Evolutionary conservation across 2,888 invertebrate genomes (phyloP).

Genomic region (Tetropium fuscum): DNA sequence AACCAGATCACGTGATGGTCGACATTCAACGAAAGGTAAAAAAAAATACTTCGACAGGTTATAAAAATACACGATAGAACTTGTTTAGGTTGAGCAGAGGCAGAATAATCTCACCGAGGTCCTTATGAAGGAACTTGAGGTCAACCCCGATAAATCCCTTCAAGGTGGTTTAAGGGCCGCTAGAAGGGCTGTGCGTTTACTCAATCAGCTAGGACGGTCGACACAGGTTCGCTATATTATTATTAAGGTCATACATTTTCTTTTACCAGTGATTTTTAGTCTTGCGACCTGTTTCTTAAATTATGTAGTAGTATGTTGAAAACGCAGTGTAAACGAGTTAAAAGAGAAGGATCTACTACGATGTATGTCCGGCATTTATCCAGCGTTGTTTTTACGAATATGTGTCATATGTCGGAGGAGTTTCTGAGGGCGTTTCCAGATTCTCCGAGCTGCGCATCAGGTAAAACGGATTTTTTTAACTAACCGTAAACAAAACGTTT

Average conservation of each 20-base stretch:
- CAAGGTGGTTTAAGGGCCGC: slow-evolving; percentile 91
- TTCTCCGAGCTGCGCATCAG: slow-evolving; percentile 79
- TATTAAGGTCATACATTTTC: background rate
- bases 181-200: slow-evolving; percentile 84
- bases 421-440: slow-evolving; percentile 86
- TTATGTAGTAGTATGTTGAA: slow-evolving; percentile 86
- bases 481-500: too few relatives aligned
- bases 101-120: slow-evolving; percentile 86
- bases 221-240: slow-evolving; percentile 66
- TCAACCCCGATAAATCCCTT: slow-evolving; percentile 89
- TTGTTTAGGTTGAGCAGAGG: slow-evolving; percentile 73
- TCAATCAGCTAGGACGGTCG: slow-evolving; percentile 81
- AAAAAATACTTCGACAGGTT: background rate
- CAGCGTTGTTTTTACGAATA: slow-evolving; percentile 85
- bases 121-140: slow-evolving; percentile 88
- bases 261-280: slow-evolving; percentile 66
- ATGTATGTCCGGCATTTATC: slow-evolving; percentile 85
- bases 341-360: slow-evolving; percentile 82
- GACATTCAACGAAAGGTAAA: slow-evolving; percentile 66
- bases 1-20: slow-evolving; percentile 64
- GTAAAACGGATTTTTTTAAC: slow-evolving; percentile 67
- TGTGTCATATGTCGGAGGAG: slow-evolving; percentile 73
- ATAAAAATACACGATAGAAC: background rate
- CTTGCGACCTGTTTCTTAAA: slow-evolving; percentile 85
- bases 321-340: slow-evolving; percentile 83